Percentiles rank a stretch among this genome's conserved stretches.
phyloP scores from a whole-genome alignment of 2,888 invertebrate species.

The Callimorpha dominula region DNA sequence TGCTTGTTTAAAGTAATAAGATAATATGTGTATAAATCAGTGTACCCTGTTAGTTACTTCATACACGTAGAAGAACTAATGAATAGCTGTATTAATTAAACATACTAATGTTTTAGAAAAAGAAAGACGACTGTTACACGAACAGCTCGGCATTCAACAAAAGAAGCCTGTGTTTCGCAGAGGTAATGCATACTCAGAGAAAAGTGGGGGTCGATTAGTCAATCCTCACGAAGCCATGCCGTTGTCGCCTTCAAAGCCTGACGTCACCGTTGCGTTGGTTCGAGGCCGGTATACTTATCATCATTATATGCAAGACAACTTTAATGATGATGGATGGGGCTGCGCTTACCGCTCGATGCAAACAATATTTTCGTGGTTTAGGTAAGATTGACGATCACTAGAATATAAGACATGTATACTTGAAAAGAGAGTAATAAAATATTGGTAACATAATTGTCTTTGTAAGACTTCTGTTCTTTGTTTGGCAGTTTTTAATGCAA shows the following conservation, averaged over 20 bases:
- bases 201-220: constrained; percentile 86
- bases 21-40: too few relatives aligned
- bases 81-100: too few relatives aligned
- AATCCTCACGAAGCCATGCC: constrained; percentile 91
- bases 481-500: neutral
- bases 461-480: too few relatives aligned
- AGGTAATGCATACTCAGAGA: constrained; percentile 88
- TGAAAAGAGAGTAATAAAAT: too few relatives aligned
- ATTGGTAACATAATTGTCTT: too few relatives aligned
- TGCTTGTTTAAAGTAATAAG: too few relatives aligned
- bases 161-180: constrained; percentile 92
- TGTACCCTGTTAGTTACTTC: too few relatives aligned
- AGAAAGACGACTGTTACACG: constrained; percentile 90
- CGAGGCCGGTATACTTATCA: constrained; percentile 96
- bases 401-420: too few relatives aligned
- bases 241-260: constrained; percentile 64
- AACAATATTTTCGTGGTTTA: constrained; percentile 98
- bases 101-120: constrained; percentile 77
- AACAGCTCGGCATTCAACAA: constrained; percentile 89
- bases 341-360: constrained; percentile 99
- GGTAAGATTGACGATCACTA: constrained; percentile 68
- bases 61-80: too few relatives aligned
- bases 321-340: constrained; percentile 99
- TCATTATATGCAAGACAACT: constrained; percentile 98
- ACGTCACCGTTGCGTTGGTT: constrained; percentile 84